These are phyloP conservation scores for Enteromius afrohamiltoni DNA, from an alignment of 2,797 vertebrate species.

Conservation along the genomic window DNA sequence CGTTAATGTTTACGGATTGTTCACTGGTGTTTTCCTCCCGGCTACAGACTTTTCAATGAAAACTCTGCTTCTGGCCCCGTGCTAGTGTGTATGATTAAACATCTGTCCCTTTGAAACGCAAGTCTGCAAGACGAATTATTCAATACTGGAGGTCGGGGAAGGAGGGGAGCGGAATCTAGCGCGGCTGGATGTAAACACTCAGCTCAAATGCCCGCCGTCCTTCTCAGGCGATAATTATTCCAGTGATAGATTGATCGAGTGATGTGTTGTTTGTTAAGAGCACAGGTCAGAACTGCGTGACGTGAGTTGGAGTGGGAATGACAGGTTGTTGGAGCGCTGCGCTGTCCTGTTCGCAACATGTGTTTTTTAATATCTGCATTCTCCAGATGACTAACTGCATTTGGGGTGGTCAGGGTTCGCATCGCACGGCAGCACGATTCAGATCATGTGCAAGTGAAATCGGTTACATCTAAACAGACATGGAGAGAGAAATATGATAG, in stretches of 20 bases:
- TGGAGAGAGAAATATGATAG: conserved; percentile 23
- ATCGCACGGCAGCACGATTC: conserved; percentile 55
- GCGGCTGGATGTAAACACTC: conserved; percentile 36
- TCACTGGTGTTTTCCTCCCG: conserved; percentile 48
- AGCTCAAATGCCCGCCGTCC: conserved; percentile 36
- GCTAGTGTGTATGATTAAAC: conserved; percentile 51
- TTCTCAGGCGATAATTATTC: conserved; percentile 44
- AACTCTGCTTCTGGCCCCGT: conserved; percentile 41
- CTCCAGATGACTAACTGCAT: conserved; percentile 43
- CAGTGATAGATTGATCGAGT: conserved; percentile 55
- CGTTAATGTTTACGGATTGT: conserved; percentile 42
- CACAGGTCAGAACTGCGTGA: conserved; percentile 48
- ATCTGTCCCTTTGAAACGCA: conserved; percentile 48
- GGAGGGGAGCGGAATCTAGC: conserved; percentile 39
- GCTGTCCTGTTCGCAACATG: conserved; percentile 51
- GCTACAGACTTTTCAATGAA: conserved; percentile 49
- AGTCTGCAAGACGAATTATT: conserved; percentile 46
- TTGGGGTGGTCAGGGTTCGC: conserved; percentile 42
- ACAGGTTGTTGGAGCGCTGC: conserved; percentile 51
- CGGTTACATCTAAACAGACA: conserved; percentile 52
- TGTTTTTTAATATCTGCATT: conserved; percentile 49
- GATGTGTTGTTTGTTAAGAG: conserved; percentile 55
- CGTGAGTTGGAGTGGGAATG: conserved; percentile 48
- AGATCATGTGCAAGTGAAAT: conserved; percentile 53
- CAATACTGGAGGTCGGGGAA: conserved; percentile 32